Evolutionary conservation across 2,888 invertebrate genomes (phyloP).

Genomic region (Vannuccia rotundouncinata): DNA sequence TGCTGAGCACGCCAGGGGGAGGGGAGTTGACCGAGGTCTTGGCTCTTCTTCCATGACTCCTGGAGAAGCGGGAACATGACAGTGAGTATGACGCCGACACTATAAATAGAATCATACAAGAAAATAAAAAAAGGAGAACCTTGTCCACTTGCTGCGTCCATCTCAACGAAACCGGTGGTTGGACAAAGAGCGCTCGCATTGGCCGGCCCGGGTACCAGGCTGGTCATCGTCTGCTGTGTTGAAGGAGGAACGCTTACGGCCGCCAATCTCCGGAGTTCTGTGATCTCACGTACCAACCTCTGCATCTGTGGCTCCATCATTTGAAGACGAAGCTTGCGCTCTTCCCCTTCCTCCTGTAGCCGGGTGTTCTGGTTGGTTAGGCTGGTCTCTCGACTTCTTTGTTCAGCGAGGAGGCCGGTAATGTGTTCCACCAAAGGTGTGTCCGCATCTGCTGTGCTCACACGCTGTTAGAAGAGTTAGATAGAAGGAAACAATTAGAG

Average conservation of each 20-base stretch:
- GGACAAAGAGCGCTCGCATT: no score
- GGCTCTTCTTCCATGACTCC: not conserved
- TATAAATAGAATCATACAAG: no score
- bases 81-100: no score
- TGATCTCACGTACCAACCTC: not conserved
- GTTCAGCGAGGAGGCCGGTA: not conserved
- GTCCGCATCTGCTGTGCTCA: not conserved
- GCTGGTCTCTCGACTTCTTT: not conserved
- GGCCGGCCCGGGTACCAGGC: no score
- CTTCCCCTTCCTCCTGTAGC: not conserved
- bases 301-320: not conserved
- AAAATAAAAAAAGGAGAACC: no score
- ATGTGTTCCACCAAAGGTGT: not conserved
- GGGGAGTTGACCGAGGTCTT: not conserved
- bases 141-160: no score
- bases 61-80: no score
- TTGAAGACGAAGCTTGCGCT: not conserved
- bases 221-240: no score
- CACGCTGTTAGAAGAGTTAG: not conserved
- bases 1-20: not conserved
- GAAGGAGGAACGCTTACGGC: no score
- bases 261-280: not conserved
- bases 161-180: no score
- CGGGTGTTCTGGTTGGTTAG: not conserved
- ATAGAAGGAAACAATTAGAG: no score